Conservation (phyloP, 2,113 vertebrate genomes). For the Callorhinus ursinus region DNA sequence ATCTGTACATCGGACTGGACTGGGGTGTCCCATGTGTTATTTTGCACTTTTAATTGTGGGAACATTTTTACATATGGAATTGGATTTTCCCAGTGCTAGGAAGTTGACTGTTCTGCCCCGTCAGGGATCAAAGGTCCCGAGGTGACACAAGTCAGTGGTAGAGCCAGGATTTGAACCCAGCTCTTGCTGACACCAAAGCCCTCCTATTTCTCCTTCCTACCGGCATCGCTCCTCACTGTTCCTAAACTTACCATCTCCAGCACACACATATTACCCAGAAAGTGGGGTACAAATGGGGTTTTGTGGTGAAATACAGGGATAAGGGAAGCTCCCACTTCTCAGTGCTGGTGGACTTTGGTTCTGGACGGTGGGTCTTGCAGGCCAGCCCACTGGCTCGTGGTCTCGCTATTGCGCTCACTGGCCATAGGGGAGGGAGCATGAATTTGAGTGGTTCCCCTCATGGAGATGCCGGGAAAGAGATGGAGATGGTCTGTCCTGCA, state of each 20-base stretch:
- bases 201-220: no score
- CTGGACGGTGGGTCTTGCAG: not conserved
- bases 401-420: not conserved
- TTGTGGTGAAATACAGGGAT: not conserved
- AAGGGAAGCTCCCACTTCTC: not conserved
- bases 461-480: not conserved
- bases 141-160: not conserved
- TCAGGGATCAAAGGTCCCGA: not conserved
- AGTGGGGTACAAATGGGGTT: not conserved
- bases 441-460: not conserved
- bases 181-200: not conserved
- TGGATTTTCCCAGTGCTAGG: not conserved
- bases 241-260: not conserved
- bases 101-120: not conserved
- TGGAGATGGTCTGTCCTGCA: fast-evolving
- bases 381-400: not conserved
- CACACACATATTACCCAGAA: no score
- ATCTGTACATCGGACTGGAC: not conserved
- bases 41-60: not conserved
- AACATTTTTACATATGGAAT: not conserved
- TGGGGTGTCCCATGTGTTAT: not conserved
- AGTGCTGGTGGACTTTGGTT: not conserved
- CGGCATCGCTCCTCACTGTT: not conserved
- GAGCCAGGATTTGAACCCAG: not conserved
- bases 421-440: not conserved